These are phyloP conservation scores for Noctuana brunneofusca DNA, from an alignment of 2,888 invertebrate genomes.

Conservation along the genomic window DNA sequence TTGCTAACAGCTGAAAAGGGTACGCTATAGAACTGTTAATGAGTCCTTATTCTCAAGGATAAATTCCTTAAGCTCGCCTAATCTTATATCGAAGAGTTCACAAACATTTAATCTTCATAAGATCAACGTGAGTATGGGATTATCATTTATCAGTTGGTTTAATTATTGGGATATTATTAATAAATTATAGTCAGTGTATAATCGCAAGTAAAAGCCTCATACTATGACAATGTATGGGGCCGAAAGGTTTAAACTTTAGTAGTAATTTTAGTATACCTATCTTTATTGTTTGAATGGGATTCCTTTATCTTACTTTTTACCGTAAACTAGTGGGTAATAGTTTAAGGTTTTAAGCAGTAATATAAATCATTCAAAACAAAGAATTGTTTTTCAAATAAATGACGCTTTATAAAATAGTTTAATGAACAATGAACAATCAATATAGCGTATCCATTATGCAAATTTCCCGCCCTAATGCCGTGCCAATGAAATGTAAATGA, in stretches of 20 bases:
- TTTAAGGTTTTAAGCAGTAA: too few species aligned
- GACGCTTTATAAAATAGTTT: constrained; percentile 15
- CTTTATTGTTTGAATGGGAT: too few species aligned
- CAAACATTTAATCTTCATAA: constrained; percentile 9
- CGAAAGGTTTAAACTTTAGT: too few species aligned
- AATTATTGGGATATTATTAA: neutral
- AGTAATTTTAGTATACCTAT: too few species aligned
- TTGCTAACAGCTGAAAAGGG: constrained; percentile 12
- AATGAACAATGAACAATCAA: constrained; percentile 47
- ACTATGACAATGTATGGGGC: too few species aligned
- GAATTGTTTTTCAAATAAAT: neutral
- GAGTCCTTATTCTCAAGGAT: constrained; percentile 10
- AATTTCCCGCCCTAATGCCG: constrained; percentile 50
- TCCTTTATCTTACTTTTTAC: too few species aligned
- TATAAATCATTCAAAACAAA: neutral
- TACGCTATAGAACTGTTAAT: constrained; percentile 20
- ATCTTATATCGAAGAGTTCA: constrained; percentile 13
- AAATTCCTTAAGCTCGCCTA: constrained; percentile 11
- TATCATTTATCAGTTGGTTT: constrained; percentile 2
- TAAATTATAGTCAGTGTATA: too few species aligned
- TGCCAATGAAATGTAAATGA: constrained; percentile 50
- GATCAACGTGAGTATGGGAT: neutral
- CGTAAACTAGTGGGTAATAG: too few species aligned
- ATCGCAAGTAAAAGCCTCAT: too few species aligned
- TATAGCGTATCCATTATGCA: constrained; percentile 54